Evolutionary conservation across 2,888 invertebrate species (phyloP), one percentile per base, ranked within the genome.

Genomic region (Folsomia manolachei): DNA sequence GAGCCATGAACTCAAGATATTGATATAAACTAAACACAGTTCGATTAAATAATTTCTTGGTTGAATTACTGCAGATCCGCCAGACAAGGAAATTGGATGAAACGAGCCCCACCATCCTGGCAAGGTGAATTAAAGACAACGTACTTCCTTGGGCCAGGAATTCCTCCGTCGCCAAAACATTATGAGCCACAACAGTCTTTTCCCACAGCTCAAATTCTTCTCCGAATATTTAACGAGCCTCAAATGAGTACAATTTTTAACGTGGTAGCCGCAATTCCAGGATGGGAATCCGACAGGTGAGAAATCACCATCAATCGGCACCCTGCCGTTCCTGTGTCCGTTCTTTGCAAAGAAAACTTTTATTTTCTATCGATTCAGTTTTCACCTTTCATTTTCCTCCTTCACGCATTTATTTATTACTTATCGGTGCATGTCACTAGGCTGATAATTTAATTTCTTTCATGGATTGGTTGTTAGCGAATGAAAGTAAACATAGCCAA

Each of bases 281-380:
- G 80, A 19, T 79, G 76, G 75, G 80, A 80, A 76, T 76, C 76
- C 72, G 80, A 80, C 79, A 80, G 80, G 76, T 75, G 77, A 77
- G 76, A 77, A 75, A 77, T 71, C 70, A 71, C 24, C 27, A 21
- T 68, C 60, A 11, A 19, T 19, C 27, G 51, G 71, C 63, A 26
- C 72, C 72, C 75, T 70, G 51, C 68, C 64, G 75, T 60, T 67
- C 71, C 68, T 70, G 60, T 69, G 56, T 67, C 68, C 70, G 21
- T 73, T 71, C 65, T 7, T 21, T 21, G 60, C 27, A n/a, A n/a
- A n/a, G n/a, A n/a, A n/a, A n/a, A 21, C 60, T 61, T 62, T 63
- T 62, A 63, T 63, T 21, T 27, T 25, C 2, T 25, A 25, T 25
- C 56, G 52, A 21, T 39, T 64, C 4, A 9, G 19, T 51, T 66